Evolutionary conservation across 2,888 invertebrate species (phyloP).

Genomic region (Harpalus rufipes): DNA sequence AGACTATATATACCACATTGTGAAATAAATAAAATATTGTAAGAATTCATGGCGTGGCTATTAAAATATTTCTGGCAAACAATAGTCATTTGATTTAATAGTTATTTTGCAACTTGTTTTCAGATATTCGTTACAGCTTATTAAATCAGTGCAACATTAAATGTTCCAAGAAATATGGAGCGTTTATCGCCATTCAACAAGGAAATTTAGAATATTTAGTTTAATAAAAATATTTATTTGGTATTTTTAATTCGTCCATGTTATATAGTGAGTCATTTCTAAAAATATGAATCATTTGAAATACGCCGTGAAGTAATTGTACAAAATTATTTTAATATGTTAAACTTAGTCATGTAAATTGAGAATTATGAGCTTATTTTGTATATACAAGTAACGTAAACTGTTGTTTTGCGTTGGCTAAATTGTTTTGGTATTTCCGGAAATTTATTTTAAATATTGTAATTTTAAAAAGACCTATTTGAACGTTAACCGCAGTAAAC

Average conservation of each 20-base stretch:
- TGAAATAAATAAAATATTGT: neutral
- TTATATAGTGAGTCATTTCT: slow-evolving; percentile 8
- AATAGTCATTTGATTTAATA: neutral
- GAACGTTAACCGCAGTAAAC: neutral
- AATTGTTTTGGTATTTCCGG: neutral
- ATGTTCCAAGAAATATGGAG: slow-evolving; percentile 15
- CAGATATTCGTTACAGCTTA: slow-evolving; percentile 31
- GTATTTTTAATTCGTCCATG: neutral
- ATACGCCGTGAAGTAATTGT: neutral
- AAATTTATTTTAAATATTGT: neutral
- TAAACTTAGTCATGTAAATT: neutral
- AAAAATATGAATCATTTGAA: slow-evolving; percentile 11
- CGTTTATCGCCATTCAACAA: neutral
- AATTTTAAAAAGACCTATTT: neutral
- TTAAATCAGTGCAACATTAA: slow-evolving; percentile 3
- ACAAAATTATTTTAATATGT: slow-evolving; percentile 9
- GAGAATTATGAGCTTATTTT: slow-evolving; percentile 1
- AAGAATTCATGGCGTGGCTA: neutral
- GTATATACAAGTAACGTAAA: neutral
- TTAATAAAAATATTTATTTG: neutral
- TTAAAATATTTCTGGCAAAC: slow-evolving; percentile 39
- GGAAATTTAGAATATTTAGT: neutral
- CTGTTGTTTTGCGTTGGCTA: neutral
- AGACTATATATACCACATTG: no score
- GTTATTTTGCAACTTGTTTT: slow-evolving; percentile 42